Conservation (phyloP, 2,888 invertebrate genomes). For the Coelogynopora nodosa region DNA sequence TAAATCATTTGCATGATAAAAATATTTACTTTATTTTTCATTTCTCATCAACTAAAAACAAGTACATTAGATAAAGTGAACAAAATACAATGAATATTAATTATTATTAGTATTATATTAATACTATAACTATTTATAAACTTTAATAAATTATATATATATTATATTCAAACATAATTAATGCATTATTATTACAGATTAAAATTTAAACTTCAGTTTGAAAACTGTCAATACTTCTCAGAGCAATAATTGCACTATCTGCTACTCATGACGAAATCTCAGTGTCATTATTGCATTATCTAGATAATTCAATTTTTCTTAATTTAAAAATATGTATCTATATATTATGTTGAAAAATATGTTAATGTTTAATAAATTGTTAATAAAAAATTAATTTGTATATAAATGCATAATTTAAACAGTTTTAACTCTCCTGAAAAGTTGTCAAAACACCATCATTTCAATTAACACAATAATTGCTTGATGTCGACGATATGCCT, state of each 20-base stretch:
- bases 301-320: background rate
- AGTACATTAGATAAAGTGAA: background rate
- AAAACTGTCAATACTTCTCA: background rate
- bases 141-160: background rate
- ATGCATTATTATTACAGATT: background rate
- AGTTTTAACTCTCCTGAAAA: background rate
- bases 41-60: background rate
- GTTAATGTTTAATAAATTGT: background rate
- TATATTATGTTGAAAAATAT: background rate
- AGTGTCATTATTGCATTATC: background rate
- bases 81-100: background rate
- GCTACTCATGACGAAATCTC: background rate
- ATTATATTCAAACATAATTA: too few relatives aligned
- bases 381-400: background rate
- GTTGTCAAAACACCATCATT: background rate
- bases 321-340: background rate
- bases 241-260: background rate
- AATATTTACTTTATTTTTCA: background rate
- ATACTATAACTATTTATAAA: background rate
- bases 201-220: background rate
- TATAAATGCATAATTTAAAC: background rate
- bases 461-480: too few relatives aligned
- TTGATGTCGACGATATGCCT: too few relatives aligned
- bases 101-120: background rate
- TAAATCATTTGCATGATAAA: background rate